phyloP scores from a whole-genome alignment of 2,888 invertebrate genomes.

The Portevinia maculata region DNA sequence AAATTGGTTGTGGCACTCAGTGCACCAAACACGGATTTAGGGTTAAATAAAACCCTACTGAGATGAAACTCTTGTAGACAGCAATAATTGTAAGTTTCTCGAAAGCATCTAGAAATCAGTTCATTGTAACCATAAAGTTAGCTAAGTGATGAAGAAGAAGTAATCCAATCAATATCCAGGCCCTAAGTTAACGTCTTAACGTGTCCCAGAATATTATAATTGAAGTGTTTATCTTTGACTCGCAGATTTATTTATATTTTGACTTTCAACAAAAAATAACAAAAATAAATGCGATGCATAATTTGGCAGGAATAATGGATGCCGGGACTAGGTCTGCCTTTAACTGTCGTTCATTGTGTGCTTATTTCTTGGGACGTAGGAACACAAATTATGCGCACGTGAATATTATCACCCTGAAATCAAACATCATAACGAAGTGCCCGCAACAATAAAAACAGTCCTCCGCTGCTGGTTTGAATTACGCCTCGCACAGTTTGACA shows the following conservation, averaged over 20 bases:
- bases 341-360: constrained; percentile 22
- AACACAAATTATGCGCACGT: neutral
- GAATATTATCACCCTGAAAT: neutral
- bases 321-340: constrained; percentile 41
- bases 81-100: too few relatives aligned
- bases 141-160: too few relatives aligned
- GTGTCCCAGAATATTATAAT: constrained; percentile 51
- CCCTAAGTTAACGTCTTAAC: constrained; percentile 17
- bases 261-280: constrained; percentile 12
- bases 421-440: neutral
- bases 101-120: too few relatives aligned
- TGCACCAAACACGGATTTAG: too few relatives aligned
- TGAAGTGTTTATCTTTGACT: constrained; percentile 40
- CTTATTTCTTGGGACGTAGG: constrained; percentile 6
- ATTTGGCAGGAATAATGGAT: constrained; percentile 63
- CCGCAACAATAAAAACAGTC: constrained; percentile 19
- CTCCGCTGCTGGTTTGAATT: constrained; percentile 36
- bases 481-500: constrained; percentile 2
- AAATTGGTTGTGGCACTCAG: too few relatives aligned
- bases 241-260: constrained; percentile 37
- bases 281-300: constrained; percentile 20
- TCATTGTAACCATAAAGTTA: too few relatives aligned
- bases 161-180: constrained; percentile 3
- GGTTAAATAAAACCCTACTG: too few relatives aligned
- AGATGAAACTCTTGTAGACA: too few relatives aligned